These are phyloP conservation scores for Cynodonichthys magdalenae DNA, from an alignment of 2,797 vertebrate genomes.

Conservation along the genomic window DNA sequence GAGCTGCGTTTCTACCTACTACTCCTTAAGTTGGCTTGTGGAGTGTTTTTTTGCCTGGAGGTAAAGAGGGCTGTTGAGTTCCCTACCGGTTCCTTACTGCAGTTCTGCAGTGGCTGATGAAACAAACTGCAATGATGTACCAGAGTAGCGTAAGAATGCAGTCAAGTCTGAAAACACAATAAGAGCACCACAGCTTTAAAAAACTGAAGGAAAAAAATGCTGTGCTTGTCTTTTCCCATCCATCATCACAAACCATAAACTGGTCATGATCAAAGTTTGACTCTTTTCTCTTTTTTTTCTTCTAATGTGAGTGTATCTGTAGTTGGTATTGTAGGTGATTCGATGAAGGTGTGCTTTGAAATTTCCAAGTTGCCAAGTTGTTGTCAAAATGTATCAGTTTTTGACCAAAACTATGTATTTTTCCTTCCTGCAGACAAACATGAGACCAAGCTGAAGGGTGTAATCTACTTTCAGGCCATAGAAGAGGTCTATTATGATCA, in stretches of 20 bases:
- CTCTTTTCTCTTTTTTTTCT: not conserved
- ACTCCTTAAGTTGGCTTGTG: slow-evolving; percentile 75
- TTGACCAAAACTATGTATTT: slow-evolving; percentile 13
- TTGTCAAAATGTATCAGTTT: not conserved
- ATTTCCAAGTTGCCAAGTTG: slow-evolving; percentile 3
- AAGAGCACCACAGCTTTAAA: slow-evolving; percentile 57
- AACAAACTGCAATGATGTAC: slow-evolving; percentile 75
- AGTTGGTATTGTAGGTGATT: slow-evolving; percentile 18
- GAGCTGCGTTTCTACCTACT: slow-evolving; percentile 65
- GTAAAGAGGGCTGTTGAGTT: slow-evolving; percentile 67
- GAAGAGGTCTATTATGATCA: slow-evolving; percentile 98
- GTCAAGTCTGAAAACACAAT: slow-evolving; percentile 73
- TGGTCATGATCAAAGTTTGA: slow-evolving; percentile 62
- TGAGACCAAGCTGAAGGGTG: slow-evolving; percentile 94
- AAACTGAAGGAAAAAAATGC: slow-evolving; percentile 58
- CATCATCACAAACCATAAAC: slow-evolving; percentile 56
- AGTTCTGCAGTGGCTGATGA: slow-evolving; percentile 78
- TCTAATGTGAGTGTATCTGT: slow-evolving; percentile 6
- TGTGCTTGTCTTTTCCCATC: slow-evolving; percentile 74
- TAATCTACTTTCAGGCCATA: slow-evolving; percentile 98
- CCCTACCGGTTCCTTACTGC: slow-evolving; percentile 74
- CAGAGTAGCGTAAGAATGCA: slow-evolving; percentile 71
- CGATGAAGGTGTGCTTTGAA: not conserved
- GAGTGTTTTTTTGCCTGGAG: slow-evolving; percentile 78
- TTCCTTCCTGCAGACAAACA: slow-evolving; percentile 86